Conservation (phyloP, 2,888 invertebrate genomes). For the Pseudococcus jackbeardsleyi region DNA sequence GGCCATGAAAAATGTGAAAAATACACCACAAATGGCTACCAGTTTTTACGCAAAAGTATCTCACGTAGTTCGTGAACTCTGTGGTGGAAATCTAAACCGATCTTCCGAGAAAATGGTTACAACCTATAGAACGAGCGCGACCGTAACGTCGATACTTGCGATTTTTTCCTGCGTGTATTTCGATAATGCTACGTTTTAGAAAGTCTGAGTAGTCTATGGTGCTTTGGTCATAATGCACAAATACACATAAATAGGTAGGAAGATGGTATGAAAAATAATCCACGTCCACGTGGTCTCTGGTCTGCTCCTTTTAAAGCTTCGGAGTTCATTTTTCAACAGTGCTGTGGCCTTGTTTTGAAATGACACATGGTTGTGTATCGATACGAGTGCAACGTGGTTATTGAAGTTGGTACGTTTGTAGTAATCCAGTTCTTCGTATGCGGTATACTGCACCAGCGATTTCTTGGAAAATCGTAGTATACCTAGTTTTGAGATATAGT, state of each 20-base stretch:
- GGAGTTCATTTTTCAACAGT: not conserved
- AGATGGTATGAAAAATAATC: not conserved
- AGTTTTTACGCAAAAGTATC: conserved; percentile 7
- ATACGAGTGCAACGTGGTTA: not conserved
- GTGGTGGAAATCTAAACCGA: not conserved
- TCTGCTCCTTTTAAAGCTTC: not conserved
- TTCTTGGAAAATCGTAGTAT: conserved; percentile 4
- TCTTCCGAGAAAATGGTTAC: conserved; percentile 2
- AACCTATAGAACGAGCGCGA: not conserved
- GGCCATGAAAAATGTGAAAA: conserved; percentile 5
- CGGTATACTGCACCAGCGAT: not conserved
- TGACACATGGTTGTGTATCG: not conserved
- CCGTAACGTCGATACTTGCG: not conserved
- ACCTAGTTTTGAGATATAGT: not conserved
- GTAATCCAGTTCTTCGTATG: not conserved
- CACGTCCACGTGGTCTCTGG: not conserved
- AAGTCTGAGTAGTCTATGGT: not conserved
- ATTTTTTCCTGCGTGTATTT: not conserved
- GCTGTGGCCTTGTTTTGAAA: not conserved
- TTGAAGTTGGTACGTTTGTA: not conserved
- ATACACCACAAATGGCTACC: conserved; percentile 7
- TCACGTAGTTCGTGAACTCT: not conserved
- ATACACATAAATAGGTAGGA: not conserved
- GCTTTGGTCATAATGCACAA: too few relatives aligned
- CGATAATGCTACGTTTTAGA: not conserved